Conservation (phyloP, 2,888 invertebrate species). For the Trissolcus brochymenae region DNA sequence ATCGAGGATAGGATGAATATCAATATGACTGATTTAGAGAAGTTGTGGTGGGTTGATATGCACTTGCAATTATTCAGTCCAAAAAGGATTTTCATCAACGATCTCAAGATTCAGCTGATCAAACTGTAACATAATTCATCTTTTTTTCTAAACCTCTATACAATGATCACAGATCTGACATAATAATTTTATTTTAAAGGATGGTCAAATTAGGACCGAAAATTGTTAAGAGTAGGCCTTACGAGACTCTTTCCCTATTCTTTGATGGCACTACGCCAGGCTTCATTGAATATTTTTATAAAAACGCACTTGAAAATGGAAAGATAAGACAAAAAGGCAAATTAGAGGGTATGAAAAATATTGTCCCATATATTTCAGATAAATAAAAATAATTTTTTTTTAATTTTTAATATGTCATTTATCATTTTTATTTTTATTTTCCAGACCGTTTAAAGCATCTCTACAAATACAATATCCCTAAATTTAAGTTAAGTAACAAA, state of each 20-base stretch:
- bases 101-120: constrained; percentile 25
- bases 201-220: not conserved
- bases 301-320: too few relatives aligned
- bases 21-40: constrained; percentile 47
- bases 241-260: not conserved
- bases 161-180: too few relatives aligned
- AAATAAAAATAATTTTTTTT: constrained; percentile 8
- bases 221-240: not conserved
- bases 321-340: too few relatives aligned
- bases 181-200: not conserved
- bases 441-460: too few relatives aligned
- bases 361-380: too few relatives aligned
- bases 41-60: constrained; percentile 66
- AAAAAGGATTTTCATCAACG: constrained; percentile 43
- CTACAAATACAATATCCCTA: too few relatives aligned
- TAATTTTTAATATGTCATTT: constrained; percentile 82
- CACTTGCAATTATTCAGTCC: constrained; percentile 69
- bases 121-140: constrained; percentile 10
- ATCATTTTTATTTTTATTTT: too few relatives aligned
- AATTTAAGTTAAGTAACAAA: too few relatives aligned
- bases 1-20: too few relatives aligned
- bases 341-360: too few relatives aligned
- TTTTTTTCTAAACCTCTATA: not conserved
- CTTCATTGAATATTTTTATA: too few relatives aligned
- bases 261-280: not conserved